These are phyloP conservation scores for Phortica variegata DNA, from an alignment of 1,140 invertebrate species.

Conservation along the genomic window DNA sequence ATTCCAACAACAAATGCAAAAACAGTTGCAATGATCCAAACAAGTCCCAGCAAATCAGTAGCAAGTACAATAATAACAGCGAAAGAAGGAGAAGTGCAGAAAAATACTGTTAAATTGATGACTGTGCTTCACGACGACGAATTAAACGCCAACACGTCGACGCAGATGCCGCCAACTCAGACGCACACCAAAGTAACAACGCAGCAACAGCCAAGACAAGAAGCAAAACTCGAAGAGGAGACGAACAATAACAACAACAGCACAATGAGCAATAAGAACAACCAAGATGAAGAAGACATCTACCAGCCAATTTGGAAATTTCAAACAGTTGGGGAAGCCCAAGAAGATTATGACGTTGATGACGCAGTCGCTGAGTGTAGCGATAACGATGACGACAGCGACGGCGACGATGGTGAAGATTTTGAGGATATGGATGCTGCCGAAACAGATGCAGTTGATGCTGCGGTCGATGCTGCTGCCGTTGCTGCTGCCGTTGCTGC, in stretches of 20 bases:
- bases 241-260: not conserved
- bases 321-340: slow-evolving; percentile 36
- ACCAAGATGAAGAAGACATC: slow-evolving; percentile 40
- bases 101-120: too few relatives aligned
- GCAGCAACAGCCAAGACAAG: not conserved
- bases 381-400: slow-evolving; percentile 22
- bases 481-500: slow-evolving; percentile 17
- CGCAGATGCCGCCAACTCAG: not conserved
- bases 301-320: slow-evolving; percentile 56
- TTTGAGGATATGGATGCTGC: too few relatives aligned
- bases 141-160: not conserved
- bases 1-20: too few relatives aligned
- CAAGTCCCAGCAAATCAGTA: too few relatives aligned
- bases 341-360: slow-evolving; percentile 12
- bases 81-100: too few relatives aligned
- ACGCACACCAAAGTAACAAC: slow-evolving; percentile 1
- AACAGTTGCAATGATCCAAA: too few relatives aligned
- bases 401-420: slow-evolving; percentile 10
- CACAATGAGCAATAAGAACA: not conserved
- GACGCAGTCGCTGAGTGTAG: slow-evolving; percentile 18
- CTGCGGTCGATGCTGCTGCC: slow-evolving; percentile 20
- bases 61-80: too few relatives aligned
- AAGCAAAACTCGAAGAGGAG: not conserved
- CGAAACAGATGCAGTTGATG: slow-evolving; percentile 4
- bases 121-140: not conserved